These are phyloP conservation scores for Sander lucioperca DNA, from an alignment of 2,113 vertebrate species.

Conservation along the genomic window DNA sequence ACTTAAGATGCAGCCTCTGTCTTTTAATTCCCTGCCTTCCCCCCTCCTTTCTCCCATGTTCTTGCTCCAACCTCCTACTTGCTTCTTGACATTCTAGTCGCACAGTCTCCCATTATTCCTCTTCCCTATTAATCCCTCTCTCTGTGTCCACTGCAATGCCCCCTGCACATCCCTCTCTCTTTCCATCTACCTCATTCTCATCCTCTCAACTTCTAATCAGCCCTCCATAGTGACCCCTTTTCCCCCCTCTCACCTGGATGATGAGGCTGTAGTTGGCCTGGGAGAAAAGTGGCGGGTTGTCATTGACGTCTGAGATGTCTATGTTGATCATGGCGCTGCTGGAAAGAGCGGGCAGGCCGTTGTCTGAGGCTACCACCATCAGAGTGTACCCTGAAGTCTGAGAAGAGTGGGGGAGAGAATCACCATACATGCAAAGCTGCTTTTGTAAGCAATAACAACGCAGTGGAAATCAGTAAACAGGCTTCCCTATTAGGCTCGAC, in stretches of 20 bases:
- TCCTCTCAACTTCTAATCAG: slow-evolving; percentile 35
- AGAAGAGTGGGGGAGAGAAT: slow-evolving; percentile 14
- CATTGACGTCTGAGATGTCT: slow-evolving; percentile 97
- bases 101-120: slow-evolving; percentile 68
- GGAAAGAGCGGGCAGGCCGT: slow-evolving; percentile 86
- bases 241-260: slow-evolving; percentile 89
- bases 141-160: slow-evolving; percentile 53
- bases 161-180: slow-evolving; percentile 19
- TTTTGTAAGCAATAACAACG: slow-evolving; percentile 58
- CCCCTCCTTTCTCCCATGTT: slow-evolving; percentile 36
- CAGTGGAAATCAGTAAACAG: slow-evolving; percentile 54
- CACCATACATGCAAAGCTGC: slow-evolving; percentile 42
- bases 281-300: slow-evolving; percentile 95
- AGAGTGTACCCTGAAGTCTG: slow-evolving; percentile 97
- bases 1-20: slow-evolving; percentile 73
- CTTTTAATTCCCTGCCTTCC: slow-evolving; percentile 41
- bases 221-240: background rate
- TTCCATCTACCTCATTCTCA: slow-evolving; percentile 22
- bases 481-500: slow-evolving; percentile 56
- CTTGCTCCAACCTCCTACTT: slow-evolving; percentile 47
- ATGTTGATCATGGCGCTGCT: slow-evolving; percentile 93
- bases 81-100: slow-evolving; percentile 76
- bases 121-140: slow-evolving; percentile 69
- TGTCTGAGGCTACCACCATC: slow-evolving; percentile 91
- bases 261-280: slow-evolving; percentile 94